phyloP scores from a whole-genome alignment of 2,888 invertebrate species.

The Osmoderma eremita region DNA sequence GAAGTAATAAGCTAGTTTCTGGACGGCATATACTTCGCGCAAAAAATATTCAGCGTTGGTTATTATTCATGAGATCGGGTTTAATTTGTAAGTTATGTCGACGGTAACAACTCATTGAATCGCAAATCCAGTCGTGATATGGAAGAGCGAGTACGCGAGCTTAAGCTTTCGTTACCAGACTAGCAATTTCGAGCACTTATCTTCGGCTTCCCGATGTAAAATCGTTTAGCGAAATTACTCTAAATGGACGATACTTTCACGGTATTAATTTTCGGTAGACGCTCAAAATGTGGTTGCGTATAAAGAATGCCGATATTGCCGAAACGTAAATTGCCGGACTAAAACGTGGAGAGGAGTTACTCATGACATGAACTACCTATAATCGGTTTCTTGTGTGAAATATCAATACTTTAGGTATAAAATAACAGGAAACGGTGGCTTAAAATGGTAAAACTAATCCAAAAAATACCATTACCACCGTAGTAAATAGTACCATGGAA shows the following conservation, averaged over 20 bases:
- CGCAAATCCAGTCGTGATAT: slow-evolving; percentile 34
- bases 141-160: slow-evolving; percentile 11
- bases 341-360: no score
- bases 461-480: no score
- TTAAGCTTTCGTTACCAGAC: slow-evolving; percentile 29
- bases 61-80: slow-evolving; percentile 37
- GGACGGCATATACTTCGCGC: neutral
- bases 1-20: slow-evolving; percentile 3
- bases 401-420: no score
- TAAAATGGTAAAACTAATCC: no score
- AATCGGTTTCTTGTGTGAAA: no score
- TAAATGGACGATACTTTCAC: slow-evolving; percentile 23
- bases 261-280: slow-evolving; percentile 16
- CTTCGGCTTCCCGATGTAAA: slow-evolving; percentile 18
- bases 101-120: slow-evolving; percentile 36
- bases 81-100: slow-evolving; percentile 37
- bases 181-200: slow-evolving; percentile 36
- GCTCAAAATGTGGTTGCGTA: neutral
- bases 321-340: neutral
- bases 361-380: no score
- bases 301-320: neutral
- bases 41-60: slow-evolving; percentile 2
- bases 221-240: slow-evolving; percentile 30
- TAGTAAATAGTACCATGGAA: no score
- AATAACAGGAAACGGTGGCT: no score